Conservation (phyloP, 2,888 invertebrate species). For the Euspilapteryx auroguttella region DNA sequence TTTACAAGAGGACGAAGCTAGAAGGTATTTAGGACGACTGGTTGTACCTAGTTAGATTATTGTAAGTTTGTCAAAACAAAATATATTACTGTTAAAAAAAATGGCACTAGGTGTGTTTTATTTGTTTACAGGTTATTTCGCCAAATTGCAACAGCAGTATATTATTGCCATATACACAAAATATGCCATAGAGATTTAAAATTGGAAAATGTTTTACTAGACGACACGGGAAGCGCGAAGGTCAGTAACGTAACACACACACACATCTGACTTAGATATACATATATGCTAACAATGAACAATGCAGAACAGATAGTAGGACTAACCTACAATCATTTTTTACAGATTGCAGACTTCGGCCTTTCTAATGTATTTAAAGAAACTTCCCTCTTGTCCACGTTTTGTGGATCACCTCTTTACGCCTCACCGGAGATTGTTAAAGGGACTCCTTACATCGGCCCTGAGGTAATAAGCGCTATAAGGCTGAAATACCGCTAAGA, state of each 20-base stretch:
- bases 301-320: too few relatives aligned
- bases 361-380: conserved; percentile 96
- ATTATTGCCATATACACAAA: conserved; percentile 98
- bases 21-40: conserved; percentile 57
- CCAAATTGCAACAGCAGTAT: conserved; percentile 94
- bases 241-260: conserved; percentile 60
- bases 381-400: conserved; percentile 82
- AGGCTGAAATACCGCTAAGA: too few relatives aligned
- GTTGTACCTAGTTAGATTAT: too few relatives aligned
- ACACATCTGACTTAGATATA: too few relatives aligned
- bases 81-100: too few relatives aligned
- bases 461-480: conserved; percentile 70
- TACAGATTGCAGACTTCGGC: conserved; percentile 97
- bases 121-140: conserved; percentile 77
- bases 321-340: too few relatives aligned
- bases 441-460: conserved; percentile 95
- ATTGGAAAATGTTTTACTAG: conserved; percentile 91
- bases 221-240: conserved; percentile 93
- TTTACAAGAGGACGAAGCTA: conserved; percentile 87
- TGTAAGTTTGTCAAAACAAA: too few relatives aligned
- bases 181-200: conserved; percentile 96
- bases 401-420: conserved; percentile 95
- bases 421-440: conserved; percentile 98
- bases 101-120: too few relatives aligned
- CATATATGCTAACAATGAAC: too few relatives aligned